phyloP scores from a whole-genome alignment of 2,113 vertebrate genomes.

The Hydrolagus affinis region DNA sequence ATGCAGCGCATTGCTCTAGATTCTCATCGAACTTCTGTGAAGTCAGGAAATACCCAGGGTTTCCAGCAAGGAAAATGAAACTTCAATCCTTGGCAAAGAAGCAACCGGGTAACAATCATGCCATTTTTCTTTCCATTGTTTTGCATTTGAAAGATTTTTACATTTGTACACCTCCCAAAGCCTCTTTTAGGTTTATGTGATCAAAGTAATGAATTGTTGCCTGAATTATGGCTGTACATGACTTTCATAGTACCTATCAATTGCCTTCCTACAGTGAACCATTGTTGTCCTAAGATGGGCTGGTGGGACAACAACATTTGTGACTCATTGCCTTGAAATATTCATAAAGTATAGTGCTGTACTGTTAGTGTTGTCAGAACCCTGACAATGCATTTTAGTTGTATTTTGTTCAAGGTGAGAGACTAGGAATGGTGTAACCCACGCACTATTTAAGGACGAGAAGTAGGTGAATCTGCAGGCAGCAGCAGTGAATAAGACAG shows the following conservation, averaged over 20 bases:
- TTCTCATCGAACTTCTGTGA: neutral
- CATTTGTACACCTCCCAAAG: neutral
- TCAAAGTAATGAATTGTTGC: neutral
- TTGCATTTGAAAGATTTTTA: neutral
- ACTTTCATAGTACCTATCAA: neutral
- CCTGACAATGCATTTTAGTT: neutral
- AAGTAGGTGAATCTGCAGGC: no score
- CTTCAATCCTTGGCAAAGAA: no score
- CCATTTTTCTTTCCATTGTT: neutral
- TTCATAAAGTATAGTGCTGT: neutral
- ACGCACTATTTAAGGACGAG: no score
- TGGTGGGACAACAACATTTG: neutral
- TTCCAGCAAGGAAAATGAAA: conserved; percentile 4
- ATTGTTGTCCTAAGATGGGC: neutral
- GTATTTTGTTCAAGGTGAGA: neutral
- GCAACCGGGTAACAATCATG: neutral
- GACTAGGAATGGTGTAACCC: no score
- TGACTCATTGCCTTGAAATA: neutral
- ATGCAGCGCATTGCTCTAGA: neutral
- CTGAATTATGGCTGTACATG: neutral
- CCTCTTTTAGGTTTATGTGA: neutral
- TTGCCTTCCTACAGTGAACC: neutral
- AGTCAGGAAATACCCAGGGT: neutral
- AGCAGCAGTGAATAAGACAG: no score
- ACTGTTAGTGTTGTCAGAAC: neutral